These are phyloP conservation scores for Margaritifera margaritifera DNA, from an alignment of 2,888 invertebrate species.

Conservation along the genomic window DNA sequence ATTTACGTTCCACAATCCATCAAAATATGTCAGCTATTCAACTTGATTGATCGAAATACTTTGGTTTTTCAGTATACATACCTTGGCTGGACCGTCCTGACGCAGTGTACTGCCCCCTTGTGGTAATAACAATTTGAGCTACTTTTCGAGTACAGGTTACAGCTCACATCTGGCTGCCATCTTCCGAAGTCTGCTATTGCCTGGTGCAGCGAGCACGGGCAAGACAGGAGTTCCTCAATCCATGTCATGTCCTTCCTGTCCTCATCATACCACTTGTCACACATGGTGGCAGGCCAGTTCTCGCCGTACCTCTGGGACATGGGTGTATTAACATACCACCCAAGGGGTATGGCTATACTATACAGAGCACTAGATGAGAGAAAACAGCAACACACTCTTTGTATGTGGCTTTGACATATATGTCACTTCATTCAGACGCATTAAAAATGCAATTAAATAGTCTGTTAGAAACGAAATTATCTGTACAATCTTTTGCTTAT, in stretches of 20 bases:
- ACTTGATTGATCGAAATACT: too few species aligned
- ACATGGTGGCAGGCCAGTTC: constrained; percentile 87
- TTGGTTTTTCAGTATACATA: constrained; percentile 1
- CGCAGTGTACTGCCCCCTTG: constrained; percentile 92
- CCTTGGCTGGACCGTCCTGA: constrained; percentile 92
- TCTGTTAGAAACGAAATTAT: too few species aligned
- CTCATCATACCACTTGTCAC: constrained; percentile 95
- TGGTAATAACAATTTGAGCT: constrained; percentile 80
- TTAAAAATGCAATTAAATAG: too few species aligned
- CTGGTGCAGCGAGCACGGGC: constrained; percentile 93
- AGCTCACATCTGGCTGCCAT: constrained; percentile 80
- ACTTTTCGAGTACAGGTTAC: constrained; percentile 77
- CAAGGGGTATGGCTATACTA: constrained; percentile 53
- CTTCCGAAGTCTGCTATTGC: constrained; percentile 93
- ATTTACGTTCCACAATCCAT: too few species aligned
- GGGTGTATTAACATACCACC: constrained; percentile 57
- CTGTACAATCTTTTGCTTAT: too few species aligned
- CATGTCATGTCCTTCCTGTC: constrained; percentile 86
- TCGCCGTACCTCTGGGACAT: constrained; percentile 76
- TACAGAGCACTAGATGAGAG: constrained; percentile 42
- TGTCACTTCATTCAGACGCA: too few species aligned
- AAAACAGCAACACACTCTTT: too few species aligned
- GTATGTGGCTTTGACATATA: too few species aligned
- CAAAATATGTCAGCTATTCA: too few species aligned
- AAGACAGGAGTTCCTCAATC: constrained; percentile 76